A percentile compares a stretch with the other conserved stretches of the same genome.
phyloP scores from a whole-genome alignment of 2,888 invertebrate genomes.

The Ptychoptera albimana region DNA sequence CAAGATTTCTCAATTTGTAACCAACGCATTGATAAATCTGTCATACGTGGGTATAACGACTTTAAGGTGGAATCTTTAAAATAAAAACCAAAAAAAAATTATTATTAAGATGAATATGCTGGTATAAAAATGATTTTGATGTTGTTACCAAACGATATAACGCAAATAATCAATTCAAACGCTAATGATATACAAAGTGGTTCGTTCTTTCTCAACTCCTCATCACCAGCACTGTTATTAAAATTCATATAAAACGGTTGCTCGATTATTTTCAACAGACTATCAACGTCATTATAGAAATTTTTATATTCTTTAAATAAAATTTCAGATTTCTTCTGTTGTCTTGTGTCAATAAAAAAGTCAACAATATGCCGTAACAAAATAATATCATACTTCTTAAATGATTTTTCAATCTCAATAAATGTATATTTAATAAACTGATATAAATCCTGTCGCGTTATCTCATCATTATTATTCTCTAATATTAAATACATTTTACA shows the following conservation, averaged over 20 bases:
- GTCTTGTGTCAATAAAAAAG: slow-evolving; percentile 10
- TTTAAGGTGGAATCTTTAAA: neutral
- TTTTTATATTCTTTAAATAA: slow-evolving; percentile 7
- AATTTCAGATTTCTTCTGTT: slow-evolving; percentile 4
- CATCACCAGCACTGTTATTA: neutral
- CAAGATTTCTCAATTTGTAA: neutral
- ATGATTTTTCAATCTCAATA: slow-evolving; percentile 6
- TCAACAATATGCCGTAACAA: slow-evolving; percentile 9
- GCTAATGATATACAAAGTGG: neutral
- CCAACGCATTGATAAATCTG: slow-evolving; percentile 12
- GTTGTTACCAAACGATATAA: slow-evolving; percentile 1
- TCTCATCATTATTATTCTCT: slow-evolving; percentile 7
- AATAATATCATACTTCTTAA: slow-evolving; percentile 4
- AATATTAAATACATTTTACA: slow-evolving; percentile 10
- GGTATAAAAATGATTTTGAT: slow-evolving; percentile 12
- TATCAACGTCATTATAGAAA: slow-evolving; percentile 5
- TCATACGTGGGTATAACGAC: slow-evolving; percentile 11
- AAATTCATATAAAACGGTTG: too few relatives aligned
- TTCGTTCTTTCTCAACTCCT: neutral
- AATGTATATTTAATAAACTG: slow-evolving; percentile 10
- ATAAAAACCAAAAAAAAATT: neutral
- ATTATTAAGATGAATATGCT: neutral
- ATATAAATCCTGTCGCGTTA: slow-evolving; percentile 8
- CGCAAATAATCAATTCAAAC: neutral
- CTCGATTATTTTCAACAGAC: neutral